These are phyloP conservation scores for Aleadryas rufinucha DNA, from an alignment of 2,113 vertebrate species.

Conservation along the genomic window DNA sequence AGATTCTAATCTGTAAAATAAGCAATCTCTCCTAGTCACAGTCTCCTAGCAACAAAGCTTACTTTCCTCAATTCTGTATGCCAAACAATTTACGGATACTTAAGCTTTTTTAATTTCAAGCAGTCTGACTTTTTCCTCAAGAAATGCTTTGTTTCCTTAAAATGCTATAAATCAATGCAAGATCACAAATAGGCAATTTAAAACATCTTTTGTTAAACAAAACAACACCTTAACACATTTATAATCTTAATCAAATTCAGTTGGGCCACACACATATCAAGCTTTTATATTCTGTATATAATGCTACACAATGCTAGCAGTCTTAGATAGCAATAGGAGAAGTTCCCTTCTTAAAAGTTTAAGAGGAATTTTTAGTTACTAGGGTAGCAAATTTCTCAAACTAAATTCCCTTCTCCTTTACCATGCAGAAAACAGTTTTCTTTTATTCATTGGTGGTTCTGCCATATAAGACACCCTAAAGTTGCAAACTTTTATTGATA, in stretches of 20 bases:
- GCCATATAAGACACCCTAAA: background rate
- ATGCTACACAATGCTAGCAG: background rate
- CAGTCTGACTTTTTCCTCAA: background rate
- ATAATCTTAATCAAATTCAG: background rate
- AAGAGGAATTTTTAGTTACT: background rate
- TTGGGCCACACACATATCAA: background rate
- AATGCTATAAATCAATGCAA: background rate
- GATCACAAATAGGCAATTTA: background rate
- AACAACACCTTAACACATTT: background rate
- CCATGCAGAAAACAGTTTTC: background rate
- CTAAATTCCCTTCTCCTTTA: background rate
- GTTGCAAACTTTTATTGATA: background rate
- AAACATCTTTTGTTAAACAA: background rate
- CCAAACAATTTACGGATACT: background rate
- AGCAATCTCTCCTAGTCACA: background rate
- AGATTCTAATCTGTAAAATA: slow-evolving; percentile 26
- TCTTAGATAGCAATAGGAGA: background rate
- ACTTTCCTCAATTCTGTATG: background rate
- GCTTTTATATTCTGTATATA: background rate
- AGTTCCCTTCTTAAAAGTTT: background rate
- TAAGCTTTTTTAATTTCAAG: background rate
- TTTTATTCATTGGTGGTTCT: background rate
- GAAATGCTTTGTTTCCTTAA: background rate
- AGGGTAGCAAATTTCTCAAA: background rate
- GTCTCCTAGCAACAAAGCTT: slow-evolving; percentile 44